These are phyloP conservation scores for Drosophila melanogaster DNA, from an alignment of 1,140 invertebrate species.

Conservation along the genomic window DNA sequence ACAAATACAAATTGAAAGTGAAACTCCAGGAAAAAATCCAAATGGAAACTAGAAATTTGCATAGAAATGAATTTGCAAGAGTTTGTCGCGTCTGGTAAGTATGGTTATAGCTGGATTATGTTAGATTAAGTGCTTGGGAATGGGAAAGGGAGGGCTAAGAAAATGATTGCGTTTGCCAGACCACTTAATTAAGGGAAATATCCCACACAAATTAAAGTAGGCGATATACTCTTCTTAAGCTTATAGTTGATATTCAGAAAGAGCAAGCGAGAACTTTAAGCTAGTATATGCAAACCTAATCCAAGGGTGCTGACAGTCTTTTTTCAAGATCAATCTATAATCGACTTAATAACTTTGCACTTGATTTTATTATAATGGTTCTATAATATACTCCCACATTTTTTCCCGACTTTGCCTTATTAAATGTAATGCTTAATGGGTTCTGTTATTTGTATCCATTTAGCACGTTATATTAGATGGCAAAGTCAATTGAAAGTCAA, in stretches of 20 bases:
- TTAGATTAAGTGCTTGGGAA: conserved; percentile 44
- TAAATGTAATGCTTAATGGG: not conserved
- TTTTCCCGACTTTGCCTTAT: not conserved
- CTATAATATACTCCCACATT: not conserved
- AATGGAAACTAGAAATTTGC: conserved; percentile 81
- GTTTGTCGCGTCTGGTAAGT: conserved; percentile 49
- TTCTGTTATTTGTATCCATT: not conserved
- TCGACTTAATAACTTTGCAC: not conserved
- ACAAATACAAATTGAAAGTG: conserved; percentile 73
- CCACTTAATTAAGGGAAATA: conserved; percentile 23
- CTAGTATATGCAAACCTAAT: not conserved
- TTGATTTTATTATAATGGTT: not conserved
- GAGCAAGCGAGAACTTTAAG: not conserved
- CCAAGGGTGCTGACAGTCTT: not conserved
- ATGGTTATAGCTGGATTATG: conserved; percentile 41
- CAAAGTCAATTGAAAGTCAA: conserved; percentile 9
- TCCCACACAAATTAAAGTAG: conserved; percentile 3
- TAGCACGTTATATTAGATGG: not conserved
- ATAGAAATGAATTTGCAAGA: conserved; percentile 81
- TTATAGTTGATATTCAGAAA: not conserved
- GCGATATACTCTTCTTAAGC: not conserved
- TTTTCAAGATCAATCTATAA: not conserved
- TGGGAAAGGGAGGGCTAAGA: conserved; percentile 37
- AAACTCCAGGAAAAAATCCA: conserved; percentile 73
- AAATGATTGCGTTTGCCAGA: conserved; percentile 31